A percentile compares a stretch with the other conserved stretches of the same genome.
Conservation (phyloP, 1,140 invertebrate genomes). For the Drosophila mojavensis region DNA sequence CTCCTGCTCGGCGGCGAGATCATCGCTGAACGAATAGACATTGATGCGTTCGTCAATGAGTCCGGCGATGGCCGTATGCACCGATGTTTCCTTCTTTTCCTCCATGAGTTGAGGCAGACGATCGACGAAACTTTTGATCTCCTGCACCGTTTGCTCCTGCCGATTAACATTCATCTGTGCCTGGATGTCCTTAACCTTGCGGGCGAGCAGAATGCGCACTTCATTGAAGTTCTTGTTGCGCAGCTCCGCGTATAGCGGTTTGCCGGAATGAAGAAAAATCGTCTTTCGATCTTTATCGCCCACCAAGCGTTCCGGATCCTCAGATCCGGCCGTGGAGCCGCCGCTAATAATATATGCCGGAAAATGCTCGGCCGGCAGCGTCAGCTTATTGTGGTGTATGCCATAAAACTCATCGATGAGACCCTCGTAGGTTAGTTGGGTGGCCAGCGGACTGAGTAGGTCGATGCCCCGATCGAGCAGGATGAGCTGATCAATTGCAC, state of each 20-base stretch:
- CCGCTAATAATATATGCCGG: constrained; percentile 84
- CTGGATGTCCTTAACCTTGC: constrained; percentile 94
- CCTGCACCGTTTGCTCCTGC: constrained; percentile 93
- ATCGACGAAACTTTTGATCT: constrained; percentile 97
- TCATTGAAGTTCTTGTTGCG: constrained; percentile 97
- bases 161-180: constrained; percentile 94
- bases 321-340: constrained; percentile 31
- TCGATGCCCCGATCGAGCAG: constrained; percentile 95
- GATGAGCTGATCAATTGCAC: constrained; percentile 93
- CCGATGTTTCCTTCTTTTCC: constrained; percentile 93
- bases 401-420: constrained; percentile 91
- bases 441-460: constrained; percentile 95
- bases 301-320: constrained; percentile 8
- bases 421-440: constrained; percentile 98
- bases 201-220: constrained; percentile 93
- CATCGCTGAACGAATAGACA: constrained; percentile 85
- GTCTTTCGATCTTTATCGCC: constrained; percentile 89
- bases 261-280: constrained; percentile 94
- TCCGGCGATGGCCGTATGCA: constrained; percentile 88
- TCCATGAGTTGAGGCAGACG: constrained; percentile 92
- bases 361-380: constrained; percentile 94
- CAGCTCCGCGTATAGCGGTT: constrained; percentile 95
- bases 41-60: constrained; percentile 87
- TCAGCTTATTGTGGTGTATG: constrained; percentile 88
- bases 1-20: constrained; percentile 92